Percentiles rank a stretch among this genome's conserved stretches.
Conservation (phyloP, 2,113 vertebrate genomes). For the Phycodurus eques region DNA sequence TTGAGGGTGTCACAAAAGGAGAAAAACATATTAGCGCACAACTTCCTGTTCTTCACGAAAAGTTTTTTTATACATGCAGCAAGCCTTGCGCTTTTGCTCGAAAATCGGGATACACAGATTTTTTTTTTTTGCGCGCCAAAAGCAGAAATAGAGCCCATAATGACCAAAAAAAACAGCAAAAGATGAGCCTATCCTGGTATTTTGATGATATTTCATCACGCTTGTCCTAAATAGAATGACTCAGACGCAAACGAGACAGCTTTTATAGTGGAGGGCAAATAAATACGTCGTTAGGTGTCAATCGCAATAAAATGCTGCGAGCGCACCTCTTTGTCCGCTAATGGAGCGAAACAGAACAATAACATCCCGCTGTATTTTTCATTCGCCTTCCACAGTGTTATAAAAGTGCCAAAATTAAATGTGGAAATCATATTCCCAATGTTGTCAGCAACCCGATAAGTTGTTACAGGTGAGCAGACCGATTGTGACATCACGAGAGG, state of each 20-base stretch:
- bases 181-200: not conserved
- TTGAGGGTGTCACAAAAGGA: no score
- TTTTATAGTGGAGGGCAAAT: conserved; percentile 12
- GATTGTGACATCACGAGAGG: no score
- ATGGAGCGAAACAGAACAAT: conserved; percentile 19
- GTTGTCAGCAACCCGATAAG: no score
- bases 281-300: conserved; percentile 2
- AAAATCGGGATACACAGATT: no score
- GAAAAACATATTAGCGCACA: no score
- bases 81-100: no score
- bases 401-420: conserved; percentile 40
- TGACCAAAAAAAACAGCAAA: not conserved
- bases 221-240: not conserved
- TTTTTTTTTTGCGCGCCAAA: no score
- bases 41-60: no score
- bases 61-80: no score
- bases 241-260: not conserved
- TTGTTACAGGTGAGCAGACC: no score
- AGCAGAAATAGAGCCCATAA: not conserved
- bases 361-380: conserved; percentile 10
- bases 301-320: not conserved
- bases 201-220: not conserved
- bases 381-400: conserved; percentile 8
- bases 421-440: conserved; percentile 16
- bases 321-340: conserved; percentile 12